Evolutionary conservation across 2,113 vertebrate species (phyloP).

Genomic region (Boulengeromyrus knoepffleri): DNA sequence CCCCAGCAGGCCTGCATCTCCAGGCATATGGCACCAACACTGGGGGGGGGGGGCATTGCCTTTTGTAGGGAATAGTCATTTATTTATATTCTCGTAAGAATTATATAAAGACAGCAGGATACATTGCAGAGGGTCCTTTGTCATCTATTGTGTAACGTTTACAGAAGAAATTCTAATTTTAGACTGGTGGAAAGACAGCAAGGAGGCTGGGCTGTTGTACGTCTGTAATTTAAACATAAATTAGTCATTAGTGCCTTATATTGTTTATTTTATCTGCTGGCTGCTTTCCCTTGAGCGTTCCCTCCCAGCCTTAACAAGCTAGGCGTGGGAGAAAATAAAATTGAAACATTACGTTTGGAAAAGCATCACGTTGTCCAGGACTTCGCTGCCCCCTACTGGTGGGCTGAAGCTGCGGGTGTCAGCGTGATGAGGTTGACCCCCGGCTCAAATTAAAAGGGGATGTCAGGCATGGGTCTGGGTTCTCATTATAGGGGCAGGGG

Average conservation of each 20-base stretch:
- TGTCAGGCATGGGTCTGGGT: constrained; percentile 2
- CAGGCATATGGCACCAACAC: neutral
- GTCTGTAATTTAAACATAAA: neutral
- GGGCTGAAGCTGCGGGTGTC: neutral
- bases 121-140: neutral
- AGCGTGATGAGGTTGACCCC: neutral
- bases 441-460: neutral
- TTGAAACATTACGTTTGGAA: neutral
- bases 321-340: neutral
- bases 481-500: neutral
- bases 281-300: neutral
- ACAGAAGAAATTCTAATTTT: neutral
- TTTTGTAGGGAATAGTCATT: constrained; percentile 6
- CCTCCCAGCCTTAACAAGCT: neutral
- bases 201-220: neutral
- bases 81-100: constrained; percentile 14
- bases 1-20: neutral
- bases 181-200: neutral
- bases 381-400: neutral
- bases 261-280: neutral
- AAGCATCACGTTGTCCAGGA: neutral
- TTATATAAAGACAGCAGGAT: constrained; percentile 16
- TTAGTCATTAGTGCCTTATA: neutral
- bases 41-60: neutral
- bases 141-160: neutral